phyloP scores from a whole-genome alignment of 2,797 vertebrate species.

The Aselliscus stoliczkanus region DNA sequence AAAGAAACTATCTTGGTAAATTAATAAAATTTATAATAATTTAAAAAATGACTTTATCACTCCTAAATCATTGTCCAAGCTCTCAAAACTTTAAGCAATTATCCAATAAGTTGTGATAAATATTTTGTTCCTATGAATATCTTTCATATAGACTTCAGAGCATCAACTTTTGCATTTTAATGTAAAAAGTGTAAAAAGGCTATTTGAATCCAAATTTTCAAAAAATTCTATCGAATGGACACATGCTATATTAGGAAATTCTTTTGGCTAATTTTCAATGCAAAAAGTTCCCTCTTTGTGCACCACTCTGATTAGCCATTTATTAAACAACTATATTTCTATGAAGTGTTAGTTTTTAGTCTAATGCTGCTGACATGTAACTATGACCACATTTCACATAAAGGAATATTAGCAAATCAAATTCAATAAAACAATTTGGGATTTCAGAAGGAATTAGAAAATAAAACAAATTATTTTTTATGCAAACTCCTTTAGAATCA shows the following conservation, averaged over 20 bases:
- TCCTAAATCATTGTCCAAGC: neutral
- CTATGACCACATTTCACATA: neutral
- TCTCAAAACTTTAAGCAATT: neutral
- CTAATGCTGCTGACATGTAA: neutral
- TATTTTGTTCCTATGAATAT: neutral
- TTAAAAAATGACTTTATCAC: neutral
- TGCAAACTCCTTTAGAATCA: neutral
- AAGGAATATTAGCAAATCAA: neutral
- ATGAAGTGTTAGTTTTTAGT: neutral
- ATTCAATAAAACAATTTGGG: neutral
- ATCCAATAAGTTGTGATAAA: neutral
- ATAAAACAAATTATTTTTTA: neutral
- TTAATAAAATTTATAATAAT: neutral
- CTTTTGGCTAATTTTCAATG: neutral
- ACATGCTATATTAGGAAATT: neutral
- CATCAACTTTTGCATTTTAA: neutral
- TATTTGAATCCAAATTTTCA: neutral
- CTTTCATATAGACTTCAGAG: neutral
- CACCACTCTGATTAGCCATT: neutral
- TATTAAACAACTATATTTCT: neutral
- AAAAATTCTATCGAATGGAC: neutral
- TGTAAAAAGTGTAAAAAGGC: neutral
- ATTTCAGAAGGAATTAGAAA: neutral
- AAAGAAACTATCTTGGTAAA: neutral
- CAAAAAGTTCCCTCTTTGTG: neutral